Percentiles rank a stretch among this genome's conserved stretches.
These are phyloP conservation scores for Neomorphus geoffroyi DNA, from an alignment of 2,797 vertebrate genomes.

Conservation along the genomic window DNA sequence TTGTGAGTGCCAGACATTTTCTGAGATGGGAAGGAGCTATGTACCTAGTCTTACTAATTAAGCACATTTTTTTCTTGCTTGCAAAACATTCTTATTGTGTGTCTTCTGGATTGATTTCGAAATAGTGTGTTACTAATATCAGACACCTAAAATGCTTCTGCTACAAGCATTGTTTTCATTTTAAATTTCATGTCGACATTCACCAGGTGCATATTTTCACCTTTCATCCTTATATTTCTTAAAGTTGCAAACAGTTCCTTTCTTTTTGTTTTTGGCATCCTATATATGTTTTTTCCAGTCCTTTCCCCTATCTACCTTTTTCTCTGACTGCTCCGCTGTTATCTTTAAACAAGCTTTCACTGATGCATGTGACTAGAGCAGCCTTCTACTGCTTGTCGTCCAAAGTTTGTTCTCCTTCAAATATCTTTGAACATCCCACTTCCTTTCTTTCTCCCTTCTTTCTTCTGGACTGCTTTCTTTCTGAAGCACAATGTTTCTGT, in stretches of 20 bases:
- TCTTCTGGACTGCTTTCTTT: neutral
- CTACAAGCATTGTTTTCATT: neutral
- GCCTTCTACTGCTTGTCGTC: neutral
- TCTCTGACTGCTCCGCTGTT: neutral
- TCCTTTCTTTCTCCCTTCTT: neutral
- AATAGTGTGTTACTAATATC: neutral
- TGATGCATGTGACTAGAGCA: neutral
- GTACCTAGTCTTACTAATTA: neutral
- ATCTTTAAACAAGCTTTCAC: neutral
- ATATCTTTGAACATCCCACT: neutral
- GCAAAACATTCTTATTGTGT: neutral
- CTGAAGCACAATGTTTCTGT: neutral
- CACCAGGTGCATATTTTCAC: neutral
- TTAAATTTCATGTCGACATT: neutral
- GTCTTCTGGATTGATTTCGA: neutral
- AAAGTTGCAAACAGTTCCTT: neutral
- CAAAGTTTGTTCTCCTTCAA: constrained; percentile 40
- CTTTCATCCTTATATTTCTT: neutral
- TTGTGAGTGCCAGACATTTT: constrained; percentile 25
- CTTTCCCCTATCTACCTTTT: neutral
- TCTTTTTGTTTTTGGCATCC: neutral
- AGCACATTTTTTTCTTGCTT: neutral
- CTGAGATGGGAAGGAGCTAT: neutral
- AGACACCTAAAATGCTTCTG: neutral
- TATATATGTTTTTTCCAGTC: neutral